Conservation (phyloP, 2,888 invertebrate genomes). For the Trichopoda pennipes region DNA sequence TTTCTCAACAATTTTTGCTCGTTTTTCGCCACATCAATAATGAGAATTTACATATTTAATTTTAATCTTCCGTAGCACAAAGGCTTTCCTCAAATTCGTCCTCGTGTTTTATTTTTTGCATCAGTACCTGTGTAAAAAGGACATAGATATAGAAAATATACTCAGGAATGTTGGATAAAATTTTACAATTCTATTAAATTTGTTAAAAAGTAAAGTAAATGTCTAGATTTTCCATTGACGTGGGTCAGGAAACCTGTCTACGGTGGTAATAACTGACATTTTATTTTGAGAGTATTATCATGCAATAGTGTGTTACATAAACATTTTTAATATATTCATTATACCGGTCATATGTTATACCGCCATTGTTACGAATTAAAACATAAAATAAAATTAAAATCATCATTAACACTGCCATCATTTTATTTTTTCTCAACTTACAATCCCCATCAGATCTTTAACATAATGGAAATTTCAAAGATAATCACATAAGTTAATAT, state of each 20-base stretch:
- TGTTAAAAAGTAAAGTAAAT: no score
- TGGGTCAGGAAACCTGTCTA: no score
- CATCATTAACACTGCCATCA: conserved; percentile 16
- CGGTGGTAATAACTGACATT: no score
- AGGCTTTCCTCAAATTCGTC: conserved; percentile 1
- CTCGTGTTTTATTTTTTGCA: background rate
- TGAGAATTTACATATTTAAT: conserved; percentile 5
- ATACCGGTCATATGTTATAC: conserved; percentile 14
- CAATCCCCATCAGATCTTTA: conserved; percentile 10
- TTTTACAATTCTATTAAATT: no score
- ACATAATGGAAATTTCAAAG: conserved; percentile 34
- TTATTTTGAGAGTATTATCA: no score
- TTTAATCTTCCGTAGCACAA: background rate
- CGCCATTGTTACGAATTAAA: conserved; percentile 5
- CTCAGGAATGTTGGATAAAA: no score
- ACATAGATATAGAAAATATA: no score
- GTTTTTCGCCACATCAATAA: conserved; percentile 47
- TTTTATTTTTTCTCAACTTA: conserved; percentile 25
- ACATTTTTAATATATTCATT: conserved; percentile 3
- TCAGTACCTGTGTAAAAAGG: no score
- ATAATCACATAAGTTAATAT: conserved; percentile 28
- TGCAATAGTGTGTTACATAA: no score
- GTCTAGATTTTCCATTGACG: no score
- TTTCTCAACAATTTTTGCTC: conserved; percentile 58
- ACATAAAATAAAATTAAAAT: conserved; percentile 17